Evolutionary conservation across 2,888 invertebrate genomes (phyloP).

Genomic region (Rapana venosa): DNA sequence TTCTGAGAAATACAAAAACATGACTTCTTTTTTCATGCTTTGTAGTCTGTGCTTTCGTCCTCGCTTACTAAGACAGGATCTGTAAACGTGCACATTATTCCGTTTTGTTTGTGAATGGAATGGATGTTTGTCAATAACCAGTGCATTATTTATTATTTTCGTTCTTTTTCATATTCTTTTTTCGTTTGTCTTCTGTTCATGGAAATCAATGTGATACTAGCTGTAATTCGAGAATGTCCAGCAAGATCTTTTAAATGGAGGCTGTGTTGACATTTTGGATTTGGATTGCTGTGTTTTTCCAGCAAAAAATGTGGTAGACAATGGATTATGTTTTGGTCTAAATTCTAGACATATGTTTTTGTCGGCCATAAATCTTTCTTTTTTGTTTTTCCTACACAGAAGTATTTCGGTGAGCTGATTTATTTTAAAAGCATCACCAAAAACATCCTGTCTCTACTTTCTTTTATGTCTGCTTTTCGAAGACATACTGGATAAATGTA

Average conservation of each 20-base stretch:
- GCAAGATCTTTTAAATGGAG: not conserved
- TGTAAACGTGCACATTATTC: not conserved
- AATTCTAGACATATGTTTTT: not conserved
- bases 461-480: not conserved
- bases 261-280: not conserved
- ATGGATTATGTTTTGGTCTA: not conserved
- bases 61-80: not conserved
- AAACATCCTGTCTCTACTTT: not conserved
- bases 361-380: not conserved
- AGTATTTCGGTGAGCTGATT: not conserved
- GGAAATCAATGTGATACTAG: constrained; percentile 32
- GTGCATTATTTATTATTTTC: constrained; percentile 40
- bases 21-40: not conserved
- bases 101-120: not conserved
- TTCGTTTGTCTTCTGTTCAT: constrained; percentile 14
- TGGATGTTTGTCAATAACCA: constrained; percentile 15
- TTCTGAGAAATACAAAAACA: not conserved
- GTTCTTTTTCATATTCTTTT: not conserved
- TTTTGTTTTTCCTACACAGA: not conserved
- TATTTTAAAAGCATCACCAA: not conserved
- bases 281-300: not conserved
- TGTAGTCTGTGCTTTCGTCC: not conserved
- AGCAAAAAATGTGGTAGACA: not conserved
- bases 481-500: too few relatives aligned
- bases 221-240: not conserved